Evolutionary conservation across 1,140 invertebrate species (phyloP), one percentile per base, ranked within the genome.

Genomic region (Euborellia annulipes): DNA sequence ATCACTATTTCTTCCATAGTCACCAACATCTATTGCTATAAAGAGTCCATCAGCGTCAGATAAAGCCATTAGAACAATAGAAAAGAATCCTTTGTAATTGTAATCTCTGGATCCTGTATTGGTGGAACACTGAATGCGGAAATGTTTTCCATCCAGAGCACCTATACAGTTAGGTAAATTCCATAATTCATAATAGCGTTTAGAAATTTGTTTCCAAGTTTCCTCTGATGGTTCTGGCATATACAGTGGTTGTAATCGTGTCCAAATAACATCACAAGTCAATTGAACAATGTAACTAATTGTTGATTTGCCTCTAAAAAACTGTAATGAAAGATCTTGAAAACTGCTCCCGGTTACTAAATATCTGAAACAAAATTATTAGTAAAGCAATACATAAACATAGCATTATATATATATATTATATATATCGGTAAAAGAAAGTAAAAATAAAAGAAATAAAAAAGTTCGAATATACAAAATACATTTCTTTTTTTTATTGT

Each of bases 61-160:
- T 3, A 57, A 18, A 7, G 50, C 48, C 47, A 53, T 30, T 49
- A 68, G 44, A 20, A 65, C 58, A 11, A 63, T 50, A 30, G 55
- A 58, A 41, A 58, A 64, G 42, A 48, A 58, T 7, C 48, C 41
- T 43, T 67, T 66, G 44, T 66, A 61, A 44, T 67, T 68, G 40
- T 48, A 62, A 50, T 47, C 65, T 3, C 50, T 34, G 4, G 55
- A 52, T 18, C 63, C 59, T 32, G 52, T 49, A 19, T 55, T 54
- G 37, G 40, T 17, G n/a, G 59, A 54, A 17, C 21, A 14, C 38
- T 44, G 43, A 38, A 67, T 60, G n/a, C 45, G 20, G 16, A 66
- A 27, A 48, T 65, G 64, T 51, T 66, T 66, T 1, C 64, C 60
- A 53, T 65, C 61, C 14, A 64, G 50, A 16, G 54, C 54, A 14